Evolutionary conservation across 2,888 invertebrate genomes (phyloP), one percentile per base, ranked within the genome.

Genomic region (Flabesymbios commensalis): DNA sequence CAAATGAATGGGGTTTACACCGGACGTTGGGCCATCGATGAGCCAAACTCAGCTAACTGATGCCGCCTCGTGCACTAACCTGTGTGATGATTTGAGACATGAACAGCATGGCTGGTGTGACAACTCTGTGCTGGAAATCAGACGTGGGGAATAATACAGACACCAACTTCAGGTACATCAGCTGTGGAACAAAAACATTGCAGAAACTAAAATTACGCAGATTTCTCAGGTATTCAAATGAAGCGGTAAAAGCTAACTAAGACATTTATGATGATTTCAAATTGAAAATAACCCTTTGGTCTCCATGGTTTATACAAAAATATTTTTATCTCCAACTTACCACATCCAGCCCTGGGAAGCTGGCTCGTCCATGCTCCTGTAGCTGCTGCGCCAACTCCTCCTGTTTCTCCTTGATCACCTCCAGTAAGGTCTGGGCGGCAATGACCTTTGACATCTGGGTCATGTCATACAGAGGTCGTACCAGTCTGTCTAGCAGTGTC

Each of bases 81-180:
- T 63, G 93, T 81, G 75, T 58, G 19, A 83, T 63, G 52, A 94
- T 90, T 80, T 93, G 90, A 41, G 90, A 88, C 83, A 95, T 91
- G 72, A 94, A 92, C 66, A 92, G 85, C 71, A 91, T 75, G 28
- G 87, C 83, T n/a, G 94, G 94, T 17, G 92, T 92, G n/a, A 90
- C 90, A 2, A 96, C 88, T 0, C 90, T 89, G 86, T 97, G 96
- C 42, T 89, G 86, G 78, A 90, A 93, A 83, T 97, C 96, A 0
- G 95, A 94, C 0, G 94, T 90, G 0, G 95, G 91, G 83, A 91
- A 97, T 57, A 96, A 78, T 45, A 90, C 82, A 5, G 90, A 88
- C 2, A 93, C 86, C 67, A 93, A 76, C 84, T 94, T 94, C 63
- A 96, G 88, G 76, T 92, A 89, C 67, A 94, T 84, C 41, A 95